Base-by-base conservation (phyloP, 2,797 vertebrate genomes). In the Eupleurogrammus muticus region DNA sequence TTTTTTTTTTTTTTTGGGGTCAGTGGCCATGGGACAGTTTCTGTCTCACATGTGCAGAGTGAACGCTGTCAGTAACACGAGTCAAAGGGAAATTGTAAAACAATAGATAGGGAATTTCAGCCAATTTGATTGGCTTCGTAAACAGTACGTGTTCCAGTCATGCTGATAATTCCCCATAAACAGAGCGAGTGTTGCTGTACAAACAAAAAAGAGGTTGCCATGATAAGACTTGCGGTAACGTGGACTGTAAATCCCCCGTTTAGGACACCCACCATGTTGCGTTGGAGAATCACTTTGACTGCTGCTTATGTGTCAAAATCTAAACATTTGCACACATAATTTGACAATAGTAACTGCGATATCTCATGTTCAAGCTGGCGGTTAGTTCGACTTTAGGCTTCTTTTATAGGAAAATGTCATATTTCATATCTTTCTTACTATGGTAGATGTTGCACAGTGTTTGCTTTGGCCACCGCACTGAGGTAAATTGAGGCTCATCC, bases 51-150 rank as follows among this genome's bases (percentile, higher is more conserved):
- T 55, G 48, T 56, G 46, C 36, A 55, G 24, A 59, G 5, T 70
- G 46, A 38, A 64, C 70, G 75, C 57, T 40, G 71, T 73, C 20
- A 62, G 68, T 52, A 60, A 65, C 44, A 67, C 23, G 23, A 73
- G 78, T 46, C 12, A 74, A 77, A 73, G 80, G 78, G n/a, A 87
- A 84, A 73, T 49, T 49, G 44, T 88, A 84, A 88, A 84, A 82
- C 81, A 63, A 84, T 58, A 57, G 77, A 77, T 68, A 73, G 58
- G n/a, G 44, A 28, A 28, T 84, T 57, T 44, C 42, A 75, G 75
- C 47, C 50, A 11, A 14, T 70, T 23, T 72, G 85, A 84, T 72
- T 84, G 74, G 68, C 36, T 28, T 28, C 28, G 28, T 28, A 28
- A 28, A 28, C 28, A 3, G 28, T 28, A 75, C 65, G 5, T 75